Evolutionary conservation across 2,113 vertebrate genomes (phyloP), one percentile per base, ranked within the genome.

Genomic region (Drymodes brunneopygia): DNA sequence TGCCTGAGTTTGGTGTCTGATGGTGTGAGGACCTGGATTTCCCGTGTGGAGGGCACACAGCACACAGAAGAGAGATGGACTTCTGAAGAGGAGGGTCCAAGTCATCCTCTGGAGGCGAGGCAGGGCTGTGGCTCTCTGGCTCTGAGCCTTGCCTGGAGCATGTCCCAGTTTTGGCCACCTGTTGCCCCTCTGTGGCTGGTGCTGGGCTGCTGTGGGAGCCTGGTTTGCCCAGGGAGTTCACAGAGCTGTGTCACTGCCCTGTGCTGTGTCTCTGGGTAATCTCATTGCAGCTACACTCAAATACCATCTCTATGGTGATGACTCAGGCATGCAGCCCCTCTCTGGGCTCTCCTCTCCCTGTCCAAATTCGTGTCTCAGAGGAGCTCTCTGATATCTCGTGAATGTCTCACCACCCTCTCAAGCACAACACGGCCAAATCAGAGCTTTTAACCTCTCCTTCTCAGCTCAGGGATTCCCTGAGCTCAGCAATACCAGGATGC

Each of bases 301-400:
- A 95, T 93, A 62, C 88, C 95, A 90, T 95, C 94, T 81, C 92
- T 94, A 90, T 95, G 95, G 95, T 85, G 95, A 96, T 95, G 91
- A 38, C 78, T 82, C 65, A 81, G 78, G 88, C 74, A 79, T 12
- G 65, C 74, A 74, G 81, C 92, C 82, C 86, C 50, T 29, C 79
- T 73, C 85, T 0, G 9, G 88, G 79, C 91, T 90, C 81, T 93
- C 47, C 78, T 87, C 73, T 94, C 73, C 44, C 65, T 72, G 74
- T 12, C 96, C 91, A 95, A 95, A 85, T 82, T 40, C 79, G 2
- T 44, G 31, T 90, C 92, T 88, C 74, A 8, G 85, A 79, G 78
- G 65, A 90, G 56, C 70, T 64, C 48, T 80, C 66, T 82, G 82
- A 82, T 82, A 88, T 82, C 93, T 75, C 2, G 1, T 72, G 57